Base-by-base conservation (phyloP, 2,888 invertebrate genomes). In the Sericinus montela region DNA sequence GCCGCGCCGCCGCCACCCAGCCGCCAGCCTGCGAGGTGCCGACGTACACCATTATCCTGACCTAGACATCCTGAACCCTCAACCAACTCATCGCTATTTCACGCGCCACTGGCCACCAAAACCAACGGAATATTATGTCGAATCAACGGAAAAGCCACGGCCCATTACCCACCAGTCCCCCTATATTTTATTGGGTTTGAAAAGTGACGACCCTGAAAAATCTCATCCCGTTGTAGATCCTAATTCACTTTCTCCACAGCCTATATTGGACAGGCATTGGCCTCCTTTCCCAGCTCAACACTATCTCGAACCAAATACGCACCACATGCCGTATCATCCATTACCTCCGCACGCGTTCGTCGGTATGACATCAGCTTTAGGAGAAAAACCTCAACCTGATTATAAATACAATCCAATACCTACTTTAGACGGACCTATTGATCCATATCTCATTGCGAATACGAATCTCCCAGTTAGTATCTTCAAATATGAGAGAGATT, bases 11-110 rank as follows among this genome's bases (percentile, higher is more conserved):
- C 79, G 83, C 72, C 83, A 84, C 72, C 82, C 89, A 53, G 82
- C 75, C 62, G 80, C 80, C 79, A 68, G 76, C 75, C 79, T 73
- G 75, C 82, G 87, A 89, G 89, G 88, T 89, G 88, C 87, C 70
- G 74, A 76, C 76, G 77, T 78, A 72, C 64, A 71, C 56, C 29
- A 49, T 30, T 30, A 39, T n/a, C 53, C 53, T 14, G 43, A 59
- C 23, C 51, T 55, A 25, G 41, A 56, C 19, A 42, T 52, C 63
- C 66, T 78, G 30, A 64, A 73, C 43, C 87, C 87, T 10, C 80
- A 80, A 54, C 85, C 86, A 52, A 75, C 79, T 44, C 88, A 88
- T 60, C 75, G 79, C 66, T 87, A 87, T 65, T 62, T 69, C 63
- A 82, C 85, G 25, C 59, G 62, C 46, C 74, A 79, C 45, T 86